phyloP scores from a whole-genome alignment of 2,888 invertebrate genomes.

The Cephus sareptanus region DNA sequence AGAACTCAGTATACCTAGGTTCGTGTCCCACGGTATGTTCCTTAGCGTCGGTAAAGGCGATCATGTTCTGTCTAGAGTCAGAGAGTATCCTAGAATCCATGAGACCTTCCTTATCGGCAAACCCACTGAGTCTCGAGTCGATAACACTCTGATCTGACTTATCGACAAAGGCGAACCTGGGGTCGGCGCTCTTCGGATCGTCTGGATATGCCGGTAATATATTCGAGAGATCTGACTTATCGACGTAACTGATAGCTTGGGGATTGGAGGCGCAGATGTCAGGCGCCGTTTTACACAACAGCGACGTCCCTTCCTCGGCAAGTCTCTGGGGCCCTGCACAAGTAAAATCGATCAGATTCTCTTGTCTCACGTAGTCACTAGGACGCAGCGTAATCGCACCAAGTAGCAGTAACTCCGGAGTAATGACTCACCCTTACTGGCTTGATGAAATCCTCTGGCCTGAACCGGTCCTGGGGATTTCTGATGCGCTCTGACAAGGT shows the following conservation, averaged over 20 bases:
- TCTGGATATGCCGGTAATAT: constrained; percentile 60
- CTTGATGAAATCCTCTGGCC: constrained; percentile 51
- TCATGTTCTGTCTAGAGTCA: constrained; percentile 61
- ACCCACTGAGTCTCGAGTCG: constrained; percentile 60
- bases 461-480: constrained; percentile 59
- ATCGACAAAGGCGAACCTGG: constrained; percentile 52
- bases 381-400: not conserved
- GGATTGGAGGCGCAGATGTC: constrained; percentile 64
- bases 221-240: constrained; percentile 61
- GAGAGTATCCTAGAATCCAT: constrained; percentile 62
- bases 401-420: not conserved
- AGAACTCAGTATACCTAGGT: constrained; percentile 52
- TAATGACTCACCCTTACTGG: constrained; percentile 49
- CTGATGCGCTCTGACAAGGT: constrained; percentile 64
- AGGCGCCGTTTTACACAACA: constrained; percentile 61
- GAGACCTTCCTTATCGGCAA: constrained; percentile 61
- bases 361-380: not conserved
- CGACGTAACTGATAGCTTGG: constrained; percentile 63
- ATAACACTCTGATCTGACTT: constrained; percentile 57
- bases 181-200: constrained; percentile 47
- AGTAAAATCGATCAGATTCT: constrained; percentile 7
- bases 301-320: constrained; percentile 60
- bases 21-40: constrained; percentile 53
- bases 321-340: constrained; percentile 48
- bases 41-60: constrained; percentile 59